Conservation (phyloP, 64 coral and sea anemone species). For the Acropora yongei region DNA sequence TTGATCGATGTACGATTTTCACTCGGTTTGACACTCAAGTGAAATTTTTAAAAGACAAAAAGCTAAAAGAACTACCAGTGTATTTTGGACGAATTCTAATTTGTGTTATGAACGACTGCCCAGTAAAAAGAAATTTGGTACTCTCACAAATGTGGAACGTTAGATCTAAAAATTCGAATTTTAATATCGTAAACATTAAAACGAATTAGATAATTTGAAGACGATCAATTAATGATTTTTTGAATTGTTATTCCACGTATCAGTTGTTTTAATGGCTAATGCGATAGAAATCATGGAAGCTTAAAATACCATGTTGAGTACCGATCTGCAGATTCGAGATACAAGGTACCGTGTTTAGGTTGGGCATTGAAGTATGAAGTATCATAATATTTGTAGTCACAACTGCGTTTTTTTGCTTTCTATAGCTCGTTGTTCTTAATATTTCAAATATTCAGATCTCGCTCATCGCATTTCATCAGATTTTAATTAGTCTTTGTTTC, state of each 20-base stretch:
- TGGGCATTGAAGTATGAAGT: not conserved
- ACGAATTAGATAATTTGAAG: too few species aligned
- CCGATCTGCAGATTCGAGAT: too few species aligned
- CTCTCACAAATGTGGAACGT: not conserved
- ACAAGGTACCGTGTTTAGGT: too few species aligned
- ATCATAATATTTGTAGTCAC: not conserved
- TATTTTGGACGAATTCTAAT: not conserved
- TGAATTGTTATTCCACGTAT: too few species aligned
- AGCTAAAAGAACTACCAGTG: not conserved
- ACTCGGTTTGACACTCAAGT: not conserved
- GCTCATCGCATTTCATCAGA: not conserved
- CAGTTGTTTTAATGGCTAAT: too few species aligned
- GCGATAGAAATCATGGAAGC: too few species aligned
- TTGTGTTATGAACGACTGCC: not conserved
- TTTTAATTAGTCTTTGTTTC: not conserved
- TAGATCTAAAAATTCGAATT: not conserved
- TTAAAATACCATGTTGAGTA: too few species aligned
- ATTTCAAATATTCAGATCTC: not conserved
- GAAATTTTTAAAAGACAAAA: too few species aligned
- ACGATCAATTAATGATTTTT: too few species aligned
- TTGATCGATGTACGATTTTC: not conserved
- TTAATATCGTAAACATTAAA: too few species aligned
- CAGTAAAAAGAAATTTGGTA: too few species aligned
- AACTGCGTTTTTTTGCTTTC: not conserved
- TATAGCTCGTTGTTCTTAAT: not conserved